These are phyloP conservation scores for Schizotus pectinicornis DNA, from an alignment of 2,888 invertebrate species.

Conservation along the genomic window DNA sequence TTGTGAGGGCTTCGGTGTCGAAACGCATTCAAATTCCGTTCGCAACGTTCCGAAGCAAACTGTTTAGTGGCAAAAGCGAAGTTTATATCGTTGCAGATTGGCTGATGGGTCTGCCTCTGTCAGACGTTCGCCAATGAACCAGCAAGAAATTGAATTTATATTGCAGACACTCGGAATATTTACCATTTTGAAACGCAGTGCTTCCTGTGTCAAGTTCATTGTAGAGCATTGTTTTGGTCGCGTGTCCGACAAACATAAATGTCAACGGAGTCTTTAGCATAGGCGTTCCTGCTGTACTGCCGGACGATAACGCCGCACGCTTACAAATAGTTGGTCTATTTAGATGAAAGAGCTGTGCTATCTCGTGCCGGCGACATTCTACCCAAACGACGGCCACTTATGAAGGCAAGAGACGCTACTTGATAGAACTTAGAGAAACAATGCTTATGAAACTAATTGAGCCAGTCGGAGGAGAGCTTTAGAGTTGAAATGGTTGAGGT, in stretches of 20 bases:
- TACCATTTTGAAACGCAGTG: background rate
- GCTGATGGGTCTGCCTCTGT: background rate
- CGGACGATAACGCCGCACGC: conserved; percentile 13
- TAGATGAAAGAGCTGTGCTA: conserved; percentile 6
- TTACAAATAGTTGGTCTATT: background rate
- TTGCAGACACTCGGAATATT: conserved; percentile 1
- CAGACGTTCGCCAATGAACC: background rate
- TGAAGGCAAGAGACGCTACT: too few relatives aligned
- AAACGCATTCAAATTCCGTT: too few relatives aligned
- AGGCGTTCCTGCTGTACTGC: conserved; percentile 15
- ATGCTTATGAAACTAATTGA: too few relatives aligned
- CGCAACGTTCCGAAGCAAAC: too few relatives aligned
- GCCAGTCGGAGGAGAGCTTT: too few relatives aligned
- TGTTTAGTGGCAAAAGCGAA: too few relatives aligned
- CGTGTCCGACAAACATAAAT: conserved; percentile 21
- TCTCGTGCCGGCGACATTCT: conserved; percentile 11
- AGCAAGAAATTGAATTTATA: conserved; percentile 2
- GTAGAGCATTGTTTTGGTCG: conserved; percentile 14
- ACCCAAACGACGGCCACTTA: conserved; percentile 2
- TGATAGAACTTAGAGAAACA: too few relatives aligned
- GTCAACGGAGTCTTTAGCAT: conserved; percentile 18
- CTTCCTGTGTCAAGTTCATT: conserved; percentile 19
- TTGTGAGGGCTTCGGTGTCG: too few relatives aligned
- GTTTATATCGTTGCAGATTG: too few relatives aligned
- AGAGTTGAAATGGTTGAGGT: too few relatives aligned